phyloP scores from a whole-genome alignment of 2,797 vertebrate genomes.

The Hybognathus amarus region DNA sequence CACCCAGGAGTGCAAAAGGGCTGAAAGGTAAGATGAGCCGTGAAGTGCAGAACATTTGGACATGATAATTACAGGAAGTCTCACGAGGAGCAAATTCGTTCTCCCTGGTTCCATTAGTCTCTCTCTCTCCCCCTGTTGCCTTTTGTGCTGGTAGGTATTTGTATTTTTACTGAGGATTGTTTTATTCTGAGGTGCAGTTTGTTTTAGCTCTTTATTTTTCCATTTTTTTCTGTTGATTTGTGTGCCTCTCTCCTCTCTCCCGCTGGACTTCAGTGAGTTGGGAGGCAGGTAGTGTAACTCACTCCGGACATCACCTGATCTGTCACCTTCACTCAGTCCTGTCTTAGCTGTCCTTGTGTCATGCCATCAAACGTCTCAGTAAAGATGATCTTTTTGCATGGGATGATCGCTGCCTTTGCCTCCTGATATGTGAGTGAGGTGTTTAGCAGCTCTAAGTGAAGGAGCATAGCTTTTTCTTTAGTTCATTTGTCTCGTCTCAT shows the following conservation, averaged over 20 bases:
- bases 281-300: constrained; percentile 68
- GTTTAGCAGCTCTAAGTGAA: neutral
- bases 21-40: neutral
- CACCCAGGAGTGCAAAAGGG: neutral
- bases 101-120: neutral
- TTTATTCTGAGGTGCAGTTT: constrained; percentile 26
- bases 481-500: constrained; percentile 12
- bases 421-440: neutral
- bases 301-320: constrained; percentile 53
- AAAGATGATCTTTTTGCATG: constrained; percentile 40
- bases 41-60: neutral
- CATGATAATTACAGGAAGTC: neutral
- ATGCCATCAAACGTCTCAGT: constrained; percentile 20
- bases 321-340: constrained; percentile 27
- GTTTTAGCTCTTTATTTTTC: constrained; percentile 26
- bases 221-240: constrained; percentile 48
- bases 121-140: neutral
- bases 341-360: constrained; percentile 75
- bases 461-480: neutral
- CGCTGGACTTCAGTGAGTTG: constrained; percentile 69
- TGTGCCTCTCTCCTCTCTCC: constrained; percentile 53
- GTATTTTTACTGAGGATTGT: constrained; percentile 20
- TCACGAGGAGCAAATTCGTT: neutral
- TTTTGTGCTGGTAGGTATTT: constrained; percentile 29
- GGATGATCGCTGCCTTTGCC: constrained; percentile 27